phyloP scores from a whole-genome alignment of 2,888 invertebrate genomes.

The Machimus rusticus region DNA sequence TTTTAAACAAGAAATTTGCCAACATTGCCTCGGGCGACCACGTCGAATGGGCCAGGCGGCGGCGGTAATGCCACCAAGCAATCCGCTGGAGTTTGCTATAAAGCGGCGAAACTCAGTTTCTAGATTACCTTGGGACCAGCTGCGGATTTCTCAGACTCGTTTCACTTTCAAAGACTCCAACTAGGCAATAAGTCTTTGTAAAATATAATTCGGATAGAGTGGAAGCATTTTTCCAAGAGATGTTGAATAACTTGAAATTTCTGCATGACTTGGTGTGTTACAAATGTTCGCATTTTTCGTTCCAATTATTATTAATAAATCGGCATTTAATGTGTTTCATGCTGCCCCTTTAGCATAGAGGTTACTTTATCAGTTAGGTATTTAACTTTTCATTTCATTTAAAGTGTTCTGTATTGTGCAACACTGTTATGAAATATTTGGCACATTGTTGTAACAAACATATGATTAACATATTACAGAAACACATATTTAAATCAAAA shows the following conservation, averaged over 20 bases:
- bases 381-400: background rate
- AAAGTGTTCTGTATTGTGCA: background rate
- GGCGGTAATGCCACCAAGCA: background rate
- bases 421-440: background rate
- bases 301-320: background rate
- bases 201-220: background rate
- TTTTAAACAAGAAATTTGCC: constrained; percentile 13
- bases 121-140: constrained; percentile 35
- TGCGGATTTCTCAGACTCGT: constrained; percentile 33
- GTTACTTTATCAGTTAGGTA: background rate
- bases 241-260: constrained; percentile 33
- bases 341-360: background rate
- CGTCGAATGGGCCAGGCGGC: background rate
- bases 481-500: background rate
- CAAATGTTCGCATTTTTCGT: background rate
- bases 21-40: background rate
- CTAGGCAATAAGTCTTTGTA: background rate
- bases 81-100: background rate
- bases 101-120: constrained; percentile 27
- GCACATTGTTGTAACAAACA: background rate
- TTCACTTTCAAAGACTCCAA: constrained; percentile 35
- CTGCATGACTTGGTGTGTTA: constrained; percentile 29
- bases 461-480: background rate
- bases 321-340: background rate
- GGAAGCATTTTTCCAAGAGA: constrained; percentile 24